These are phyloP conservation scores for mouse (Mus musculus) DNA, from an alignment of 2,113 vertebrate genomes.

Conservation along the genomic window GRCm39 chr14:62298001-62298500, in stretches of 20 bases:
- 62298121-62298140: neutral
- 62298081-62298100: neutral
- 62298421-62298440: neutral
- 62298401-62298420: neutral
- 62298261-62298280: neutral
- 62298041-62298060: neutral
- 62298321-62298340: neutral
- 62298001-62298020: neutral
- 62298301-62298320: neutral
- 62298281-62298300: neutral
- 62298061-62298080: constrained; percentile 24
- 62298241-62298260: neutral
- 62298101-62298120: constrained; percentile 20
- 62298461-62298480: neutral
- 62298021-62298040: neutral
- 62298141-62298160: neutral
- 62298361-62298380: neutral
- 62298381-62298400: neutral
- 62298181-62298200: neutral
- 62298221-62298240: neutral
- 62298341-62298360: neutral
- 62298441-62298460: neutral
- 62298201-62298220: neutral
- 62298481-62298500: neutral
- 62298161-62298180: neutral